Percentiles rank a stretch among this genome's conserved stretches.
Conservation (phyloP, 1,140 invertebrate species). For the Drosophila persimilis region DNA sequence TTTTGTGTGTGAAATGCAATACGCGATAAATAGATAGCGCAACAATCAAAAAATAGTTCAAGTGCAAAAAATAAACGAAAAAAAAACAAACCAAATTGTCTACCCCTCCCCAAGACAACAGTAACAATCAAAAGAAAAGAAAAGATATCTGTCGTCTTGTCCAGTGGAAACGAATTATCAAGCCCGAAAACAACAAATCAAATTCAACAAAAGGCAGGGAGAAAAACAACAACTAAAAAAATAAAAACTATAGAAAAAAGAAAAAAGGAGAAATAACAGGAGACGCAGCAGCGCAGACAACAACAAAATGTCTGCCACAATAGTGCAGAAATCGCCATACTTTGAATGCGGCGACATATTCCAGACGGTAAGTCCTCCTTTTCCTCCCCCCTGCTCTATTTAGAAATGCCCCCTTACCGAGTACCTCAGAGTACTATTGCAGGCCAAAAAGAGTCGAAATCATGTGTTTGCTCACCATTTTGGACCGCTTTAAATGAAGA, state of each 20-base stretch:
- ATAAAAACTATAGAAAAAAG: constrained; percentile 9
- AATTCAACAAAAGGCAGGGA: constrained; percentile 38
- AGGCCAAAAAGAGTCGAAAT: too few species aligned
- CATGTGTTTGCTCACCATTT: too few species aligned
- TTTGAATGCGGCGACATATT: constrained; percentile 63
- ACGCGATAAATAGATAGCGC: constrained; percentile 45
- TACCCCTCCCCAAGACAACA: too few species aligned
- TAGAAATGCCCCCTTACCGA: too few species aligned
- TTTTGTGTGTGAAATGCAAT: constrained; percentile 62
- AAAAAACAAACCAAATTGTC: constrained; percentile 27
- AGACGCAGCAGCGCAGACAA: constrained; percentile 2
- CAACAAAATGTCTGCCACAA: constrained; percentile 61
- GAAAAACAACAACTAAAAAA: constrained; percentile 17
- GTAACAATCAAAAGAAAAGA: constrained; percentile 25
- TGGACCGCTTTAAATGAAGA: too few species aligned
- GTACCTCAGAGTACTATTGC: too few species aligned
- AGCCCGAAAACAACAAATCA: constrained; percentile 25
- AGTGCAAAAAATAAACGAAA: constrained; percentile 54
- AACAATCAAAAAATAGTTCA: constrained; percentile 21
- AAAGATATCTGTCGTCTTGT: constrained; percentile 42
- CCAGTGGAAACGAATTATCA: constrained; percentile 37
- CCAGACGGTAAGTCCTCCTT: constrained; percentile 51
- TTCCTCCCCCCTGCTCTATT: too few species aligned
- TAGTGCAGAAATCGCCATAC: constrained; percentile 63
- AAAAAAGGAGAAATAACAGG: constrained; percentile 3